Evolutionary conservation across 2,888 invertebrate species (phyloP).

Genomic region (Rapana venosa): DNA sequence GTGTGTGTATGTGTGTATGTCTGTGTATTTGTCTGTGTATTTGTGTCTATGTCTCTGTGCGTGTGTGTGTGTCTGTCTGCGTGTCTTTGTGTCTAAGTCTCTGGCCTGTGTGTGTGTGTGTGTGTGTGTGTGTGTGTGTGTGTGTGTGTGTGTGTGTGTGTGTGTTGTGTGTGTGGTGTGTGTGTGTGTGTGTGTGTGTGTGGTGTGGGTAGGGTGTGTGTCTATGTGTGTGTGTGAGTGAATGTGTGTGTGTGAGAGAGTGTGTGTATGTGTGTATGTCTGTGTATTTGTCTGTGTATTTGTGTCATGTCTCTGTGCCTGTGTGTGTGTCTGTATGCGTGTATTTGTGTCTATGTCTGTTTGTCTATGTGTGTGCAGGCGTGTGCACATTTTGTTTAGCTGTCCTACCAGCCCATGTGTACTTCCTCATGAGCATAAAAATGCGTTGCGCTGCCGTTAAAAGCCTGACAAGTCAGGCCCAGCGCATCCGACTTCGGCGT

Average conservation of each 20-base stretch:
- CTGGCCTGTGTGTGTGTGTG: slow-evolving; percentile 30
- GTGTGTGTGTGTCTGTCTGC: slow-evolving; percentile 19
- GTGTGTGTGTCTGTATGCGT: not conserved
- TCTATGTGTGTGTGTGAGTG: no score
- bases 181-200: no score
- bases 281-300: not conserved
- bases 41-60: slow-evolving; percentile 7
- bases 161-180: no score
- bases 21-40: slow-evolving; percentile 1
- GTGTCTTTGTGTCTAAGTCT: no score
- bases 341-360: not conserved
- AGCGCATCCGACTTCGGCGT: no score
- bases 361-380: not conserved
- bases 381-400: no score
- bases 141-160: slow-evolving; percentile 26
- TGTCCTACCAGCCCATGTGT: no score
- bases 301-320: not conserved
- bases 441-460: no score
- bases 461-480: no score
- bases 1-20: not conserved
- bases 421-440: no score
- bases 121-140: slow-evolving; percentile 29
- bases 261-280: not conserved
- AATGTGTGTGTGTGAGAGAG: no score
- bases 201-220: no score